Conservation (phyloP, 1,140 invertebrate genomes). For the Orchesella cincta region DNA sequence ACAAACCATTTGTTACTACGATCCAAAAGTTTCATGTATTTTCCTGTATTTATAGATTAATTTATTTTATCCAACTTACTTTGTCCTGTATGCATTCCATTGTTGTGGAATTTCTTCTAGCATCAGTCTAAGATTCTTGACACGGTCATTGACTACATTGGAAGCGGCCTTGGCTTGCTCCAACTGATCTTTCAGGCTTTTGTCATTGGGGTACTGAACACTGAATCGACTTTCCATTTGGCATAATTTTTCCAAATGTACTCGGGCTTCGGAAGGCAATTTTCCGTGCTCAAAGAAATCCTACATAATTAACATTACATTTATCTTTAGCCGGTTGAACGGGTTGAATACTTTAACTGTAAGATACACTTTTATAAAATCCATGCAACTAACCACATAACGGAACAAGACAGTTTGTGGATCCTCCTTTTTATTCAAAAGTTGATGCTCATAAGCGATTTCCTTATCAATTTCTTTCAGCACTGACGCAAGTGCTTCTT, state of each 20-base stretch:
- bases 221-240: constrained; percentile 68
- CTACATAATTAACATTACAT: constrained; percentile 8
- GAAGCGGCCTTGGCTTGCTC: constrained; percentile 71
- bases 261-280: constrained; percentile 33
- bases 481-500: constrained; percentile 79
- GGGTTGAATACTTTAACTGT: too few relatives aligned
- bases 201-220: constrained; percentile 70
- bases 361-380: constrained; percentile 49
- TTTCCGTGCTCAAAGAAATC: constrained; percentile 45
- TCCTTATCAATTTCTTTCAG: constrained; percentile 87
- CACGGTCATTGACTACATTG: constrained; percentile 68
- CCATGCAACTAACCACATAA: too few relatives aligned
- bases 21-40: neutral
- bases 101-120: constrained; percentile 84
- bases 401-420: constrained; percentile 72
- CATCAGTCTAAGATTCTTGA: constrained; percentile 73
- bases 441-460: constrained; percentile 79
- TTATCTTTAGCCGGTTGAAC: too few relatives aligned
- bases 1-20: neutral
- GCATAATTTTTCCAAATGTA: constrained; percentile 48
- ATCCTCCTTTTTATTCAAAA: constrained; percentile 81
- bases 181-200: constrained; percentile 68
- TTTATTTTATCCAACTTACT: constrained; percentile 57
- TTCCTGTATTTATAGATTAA: constrained; percentile 1
- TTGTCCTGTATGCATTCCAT: constrained; percentile 81